Evolutionary conservation across 2,113 vertebrate species (phyloP).

Genomic region (Dascyllus trimaculatus): DNA sequence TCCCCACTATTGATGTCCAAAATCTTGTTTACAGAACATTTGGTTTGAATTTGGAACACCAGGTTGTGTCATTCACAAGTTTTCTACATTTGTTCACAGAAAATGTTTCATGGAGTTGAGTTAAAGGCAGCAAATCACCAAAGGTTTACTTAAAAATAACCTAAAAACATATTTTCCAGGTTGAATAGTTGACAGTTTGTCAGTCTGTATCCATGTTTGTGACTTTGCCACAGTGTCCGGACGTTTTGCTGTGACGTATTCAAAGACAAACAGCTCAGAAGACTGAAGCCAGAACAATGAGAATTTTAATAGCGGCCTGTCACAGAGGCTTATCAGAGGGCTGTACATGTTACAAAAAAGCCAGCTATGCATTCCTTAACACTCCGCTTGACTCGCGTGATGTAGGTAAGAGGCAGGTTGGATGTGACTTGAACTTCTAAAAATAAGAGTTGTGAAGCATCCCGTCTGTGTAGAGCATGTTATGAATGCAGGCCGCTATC

Average conservation of each 20-base stretch:
- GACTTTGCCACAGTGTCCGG: background rate
- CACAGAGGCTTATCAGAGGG: slow-evolving; percentile 47
- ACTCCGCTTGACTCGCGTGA: slow-evolving; percentile 3
- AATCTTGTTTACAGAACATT: no score
- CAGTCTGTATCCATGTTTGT: background rate
- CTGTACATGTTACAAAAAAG: slow-evolving; percentile 27
- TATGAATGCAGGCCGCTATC: slow-evolving; percentile 31
- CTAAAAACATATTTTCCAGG: no score
- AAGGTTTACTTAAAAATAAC: no score
- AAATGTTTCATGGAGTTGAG: no score
- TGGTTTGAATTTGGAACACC: no score
- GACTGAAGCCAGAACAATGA: slow-evolving; percentile 38
- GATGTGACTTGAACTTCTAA: slow-evolving; percentile 45
- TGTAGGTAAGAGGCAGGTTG: slow-evolving; percentile 54
- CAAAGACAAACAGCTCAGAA: slow-evolving; percentile 24
- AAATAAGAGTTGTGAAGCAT: slow-evolving; percentile 58
- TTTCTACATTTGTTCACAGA: no score
- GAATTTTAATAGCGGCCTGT: slow-evolving; percentile 43
- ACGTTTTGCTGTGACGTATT: background rate
- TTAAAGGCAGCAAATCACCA: no score
- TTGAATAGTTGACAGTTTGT: no score
- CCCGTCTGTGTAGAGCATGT: slow-evolving; percentile 28
- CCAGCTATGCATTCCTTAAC: slow-evolving; percentile 33
- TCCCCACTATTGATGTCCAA: no score
- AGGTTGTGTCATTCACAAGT: no score